Evolutionary conservation across 2,888 invertebrate species (phyloP).

Genomic region (Nomada fabriciana): DNA sequence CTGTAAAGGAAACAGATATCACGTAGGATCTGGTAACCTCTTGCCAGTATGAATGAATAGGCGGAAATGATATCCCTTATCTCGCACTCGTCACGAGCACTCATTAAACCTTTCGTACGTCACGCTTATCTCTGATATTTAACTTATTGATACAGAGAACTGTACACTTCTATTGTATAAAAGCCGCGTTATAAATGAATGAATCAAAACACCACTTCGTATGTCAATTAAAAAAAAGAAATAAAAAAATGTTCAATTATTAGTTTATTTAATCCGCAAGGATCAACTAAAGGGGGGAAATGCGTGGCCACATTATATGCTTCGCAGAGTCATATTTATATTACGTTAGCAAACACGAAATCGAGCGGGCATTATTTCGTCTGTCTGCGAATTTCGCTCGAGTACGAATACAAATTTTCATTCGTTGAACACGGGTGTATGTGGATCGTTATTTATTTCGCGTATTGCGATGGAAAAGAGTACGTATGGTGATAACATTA

Average conservation of each 20-base stretch:
- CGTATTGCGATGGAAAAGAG: neutral
- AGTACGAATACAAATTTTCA: conserved; percentile 4
- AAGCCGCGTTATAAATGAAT: neutral
- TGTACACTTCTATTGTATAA: neutral
- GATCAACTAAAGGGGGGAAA: neutral
- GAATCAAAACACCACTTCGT: too few species aligned
- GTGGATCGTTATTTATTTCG: conserved; percentile 4
- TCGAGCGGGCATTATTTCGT: neutral
- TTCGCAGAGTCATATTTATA: neutral
- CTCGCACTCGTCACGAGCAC: conserved; percentile 35
- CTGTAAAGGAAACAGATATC: conserved; percentile 23
- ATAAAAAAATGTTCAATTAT: neutral
- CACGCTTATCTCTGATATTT: conserved; percentile 15
- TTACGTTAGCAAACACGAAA: neutral
- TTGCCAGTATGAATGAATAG: conserved; percentile 55
- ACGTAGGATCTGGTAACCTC: conserved; percentile 37
- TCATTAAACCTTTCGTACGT: conserved; percentile 18
- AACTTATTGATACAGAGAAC: conserved; percentile 1
- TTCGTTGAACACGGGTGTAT: neutral
- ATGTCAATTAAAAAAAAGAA: neutral
- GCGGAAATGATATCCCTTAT: conserved; percentile 54
- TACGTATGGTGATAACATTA: conserved; percentile 2
- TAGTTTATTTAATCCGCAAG: neutral
- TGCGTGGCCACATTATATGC: conserved; percentile 5
- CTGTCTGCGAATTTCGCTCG: neutral